Evolutionary conservation across 2,888 invertebrate species (phyloP), one percentile per base, ranked within the genome.

Genomic region (Operophtera brumata): DNA sequence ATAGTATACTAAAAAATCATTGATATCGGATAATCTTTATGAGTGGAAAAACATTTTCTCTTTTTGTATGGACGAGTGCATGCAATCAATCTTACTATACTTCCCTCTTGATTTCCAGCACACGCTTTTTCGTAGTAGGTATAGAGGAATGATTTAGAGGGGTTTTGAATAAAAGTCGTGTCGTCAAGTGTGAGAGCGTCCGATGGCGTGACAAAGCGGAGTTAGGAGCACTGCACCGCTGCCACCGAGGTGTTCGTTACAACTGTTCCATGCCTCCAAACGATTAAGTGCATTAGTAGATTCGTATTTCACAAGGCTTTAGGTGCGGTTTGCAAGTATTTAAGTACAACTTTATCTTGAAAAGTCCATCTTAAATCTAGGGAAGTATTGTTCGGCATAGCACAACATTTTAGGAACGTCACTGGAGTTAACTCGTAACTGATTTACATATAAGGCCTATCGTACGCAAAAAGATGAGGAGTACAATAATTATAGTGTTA

Each of bases 171-270:
- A 20, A 20, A 20, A 20, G n/a, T 53, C 57, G 52, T 49, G 32
- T 50, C 48, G 57, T 10, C 10, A 11, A n/a, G 7, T 48, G 37
- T 48, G 34, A 42, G 34, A 11, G 8, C 11, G 20, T 25, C 44
- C 58, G 68, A 67, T 84, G 72, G 86, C 87, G 87, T 87, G 87
- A 80, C 84, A 80, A 63, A 64, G 59, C 68, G 78, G 75, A 76
- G 84, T 86, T 86, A 83, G 73, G 62, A 67, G 63, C 62, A 66
- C 61, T 67, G 59, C 61, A 54, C 47, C 53, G 54, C 54, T 68
- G 71, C 69, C 65, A 72, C 77, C 70, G 71, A 75, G 75, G 81
- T 80, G 78, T 82, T 76, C 70, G 75, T 80, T 79, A 79, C 82
- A 77, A 73, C 73, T 77, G 68, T 72, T 70, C 73, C 73, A 79